Base-by-base conservation (phyloP, 64 coral and sea anemone species). In the Actinia equina region DNA sequence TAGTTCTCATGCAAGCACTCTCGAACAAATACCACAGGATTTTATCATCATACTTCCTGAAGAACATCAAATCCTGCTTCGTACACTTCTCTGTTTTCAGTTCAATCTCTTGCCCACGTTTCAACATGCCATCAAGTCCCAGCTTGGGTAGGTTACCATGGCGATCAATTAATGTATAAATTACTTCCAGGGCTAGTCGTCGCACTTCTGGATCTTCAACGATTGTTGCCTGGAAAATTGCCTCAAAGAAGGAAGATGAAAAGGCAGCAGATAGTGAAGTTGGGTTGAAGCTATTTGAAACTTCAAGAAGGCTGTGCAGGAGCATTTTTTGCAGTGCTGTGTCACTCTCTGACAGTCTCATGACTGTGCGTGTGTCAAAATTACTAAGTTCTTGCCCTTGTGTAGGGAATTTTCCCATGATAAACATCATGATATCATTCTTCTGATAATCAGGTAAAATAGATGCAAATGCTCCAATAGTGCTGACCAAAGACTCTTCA, bases 341-440 rank as follows among this genome's bases (percentile, higher is more conserved):
- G 57, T 95, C 80, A 87, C 89, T 82, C 23, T 22, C 76, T 44
- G 89, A 80, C 53, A 85, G 74, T 17, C 13, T 26, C 51, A 18
- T 44, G 27, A 17, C 51, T 83, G 62, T 58, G 64, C 6, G 19
- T 63, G 26, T 58, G 14, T 85, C 27, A 37, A 56, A 41, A 58
- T 62, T 61, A 17, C 71, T 70, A 22, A 55, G n/a, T 81, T 70
- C 52, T 25, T 86, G 84, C 5, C 69, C 45, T 86, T 82, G 77
- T 27, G 90, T 51, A 44, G 97, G 97, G 81, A 99, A 95, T 77
- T 95, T 99, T 6, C 91, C 97, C 97, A 99, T 90, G 13, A 99
- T 99, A 85, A 99, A 99, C 93, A 99, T 95, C 97, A 99, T 95
- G 16, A 99, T 91, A 15, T 99, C 97, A 30, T 91, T 90, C 79